phyloP scores from a whole-genome alignment of 2,113 vertebrate species.

The Todiramphus saurophagus region DNA sequence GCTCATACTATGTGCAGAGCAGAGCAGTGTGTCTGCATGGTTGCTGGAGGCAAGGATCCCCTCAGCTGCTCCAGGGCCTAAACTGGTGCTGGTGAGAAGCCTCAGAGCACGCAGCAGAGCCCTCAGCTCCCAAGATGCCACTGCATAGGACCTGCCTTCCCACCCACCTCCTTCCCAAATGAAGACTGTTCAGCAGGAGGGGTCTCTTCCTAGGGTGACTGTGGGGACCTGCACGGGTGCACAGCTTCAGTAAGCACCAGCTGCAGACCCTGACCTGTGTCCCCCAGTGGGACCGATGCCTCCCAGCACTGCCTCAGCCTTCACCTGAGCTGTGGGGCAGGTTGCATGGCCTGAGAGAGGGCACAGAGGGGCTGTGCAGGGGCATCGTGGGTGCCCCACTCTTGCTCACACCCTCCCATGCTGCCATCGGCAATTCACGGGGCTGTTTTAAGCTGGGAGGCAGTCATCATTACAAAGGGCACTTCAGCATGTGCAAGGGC shows the following conservation, averaged over 20 bases:
- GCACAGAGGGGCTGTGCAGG: neutral
- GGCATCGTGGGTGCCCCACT: neutral
- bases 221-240: neutral
- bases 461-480: fast-evolving
- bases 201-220: neutral
- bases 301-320: neutral
- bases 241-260: fast-evolving
- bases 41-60: neutral
- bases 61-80: fast-evolving
- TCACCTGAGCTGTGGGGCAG: neutral
- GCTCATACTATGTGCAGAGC: neutral
- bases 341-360: neutral
- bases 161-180: neutral
- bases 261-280: fast-evolving
- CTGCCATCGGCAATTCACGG: too few species aligned
- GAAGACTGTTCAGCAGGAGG: fast-evolving
- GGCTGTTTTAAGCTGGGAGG: neutral
- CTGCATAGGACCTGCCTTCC: neutral
- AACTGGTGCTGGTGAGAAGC: neutral
- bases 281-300: fast-evolving
- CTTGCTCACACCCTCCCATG: neutral
- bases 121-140: fast-evolving
- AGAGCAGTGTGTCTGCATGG: fast-evolving
- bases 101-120: neutral
- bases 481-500: too few species aligned